phyloP scores from a whole-genome alignment of 2,113 vertebrate species.

The Bufo bufo region DNA sequence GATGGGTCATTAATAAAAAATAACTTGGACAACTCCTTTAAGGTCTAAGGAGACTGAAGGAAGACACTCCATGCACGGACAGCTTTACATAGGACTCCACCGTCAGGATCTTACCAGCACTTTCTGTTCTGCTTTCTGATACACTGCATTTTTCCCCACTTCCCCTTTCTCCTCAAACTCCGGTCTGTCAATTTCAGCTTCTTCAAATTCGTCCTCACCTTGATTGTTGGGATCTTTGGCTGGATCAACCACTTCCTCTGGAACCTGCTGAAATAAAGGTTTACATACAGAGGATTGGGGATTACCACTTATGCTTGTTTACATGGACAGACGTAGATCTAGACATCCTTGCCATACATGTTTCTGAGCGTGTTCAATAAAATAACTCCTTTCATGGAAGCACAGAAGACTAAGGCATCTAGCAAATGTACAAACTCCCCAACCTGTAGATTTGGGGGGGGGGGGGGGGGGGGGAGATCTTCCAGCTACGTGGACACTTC shows the following conservation, averaged over 20 bases:
- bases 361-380: no score
- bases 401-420: no score
- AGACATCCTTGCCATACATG: no score
- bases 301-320: background rate
- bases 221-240: conserved; percentile 71
- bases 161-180: conserved; percentile 67
- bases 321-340: no score
- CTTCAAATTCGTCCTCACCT: conserved; percentile 75
- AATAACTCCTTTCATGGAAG: no score
- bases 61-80: background rate
- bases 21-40: no score
- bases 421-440: no score
- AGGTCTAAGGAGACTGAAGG: background rate
- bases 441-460: no score
- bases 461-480: no score
- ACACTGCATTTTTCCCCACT: conserved; percentile 35
- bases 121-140: background rate
- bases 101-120: background rate
- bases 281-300: background rate
- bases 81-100: background rate
- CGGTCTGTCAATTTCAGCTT: conserved; percentile 71
- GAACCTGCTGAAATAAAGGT: conserved; percentile 45
- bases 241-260: conserved; percentile 65
- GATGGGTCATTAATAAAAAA: no score
- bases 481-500: no score